Percentiles rank a stretch among this genome's conserved stretches.
phyloP scores from a whole-genome alignment of 1,140 invertebrate genomes.

The Drosophila fuyamai region DNA sequence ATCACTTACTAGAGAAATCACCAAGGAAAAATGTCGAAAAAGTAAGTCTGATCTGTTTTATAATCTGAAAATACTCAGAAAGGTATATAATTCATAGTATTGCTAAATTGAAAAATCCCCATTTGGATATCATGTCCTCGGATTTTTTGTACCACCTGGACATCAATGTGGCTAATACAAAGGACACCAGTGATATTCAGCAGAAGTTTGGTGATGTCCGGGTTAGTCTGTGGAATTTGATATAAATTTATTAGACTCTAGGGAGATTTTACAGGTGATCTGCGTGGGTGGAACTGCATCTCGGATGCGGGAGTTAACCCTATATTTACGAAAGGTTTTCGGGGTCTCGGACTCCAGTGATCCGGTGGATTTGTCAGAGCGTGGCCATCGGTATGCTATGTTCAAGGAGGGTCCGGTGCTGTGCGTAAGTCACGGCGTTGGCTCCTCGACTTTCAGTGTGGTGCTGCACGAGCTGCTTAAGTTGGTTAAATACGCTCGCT shows the following conservation, averaged over 20 bases:
- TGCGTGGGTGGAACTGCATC: constrained; percentile 98
- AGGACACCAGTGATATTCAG: constrained; percentile 90
- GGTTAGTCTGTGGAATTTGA: constrained; percentile 85
- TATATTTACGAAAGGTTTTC: constrained; percentile 93
- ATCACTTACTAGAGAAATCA: not conserved
- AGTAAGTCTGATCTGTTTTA: not conserved
- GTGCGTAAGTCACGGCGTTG: constrained; percentile 93
- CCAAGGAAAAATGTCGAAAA: constrained; percentile 18
- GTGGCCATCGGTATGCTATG: constrained; percentile 93
- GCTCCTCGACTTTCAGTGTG: constrained; percentile 95
- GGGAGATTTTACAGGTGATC: constrained; percentile 90
- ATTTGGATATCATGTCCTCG: constrained; percentile 90
- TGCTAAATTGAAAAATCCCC: constrained; percentile 87
- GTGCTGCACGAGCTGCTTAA: constrained; percentile 97
- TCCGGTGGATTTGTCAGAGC: constrained; percentile 92
- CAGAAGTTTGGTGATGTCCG: constrained; percentile 95
- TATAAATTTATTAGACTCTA: too few species aligned
- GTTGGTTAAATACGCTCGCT: constrained; percentile 94
- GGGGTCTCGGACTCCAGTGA: constrained; percentile 91
- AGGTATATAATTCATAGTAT: constrained; percentile 4
- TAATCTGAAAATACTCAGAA: too few species aligned
- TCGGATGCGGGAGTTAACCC: constrained; percentile 95
- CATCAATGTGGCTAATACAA: constrained; percentile 86
- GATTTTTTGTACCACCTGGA: constrained; percentile 95
- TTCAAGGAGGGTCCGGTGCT: constrained; percentile 89